These are phyloP conservation scores for Sebastes minor DNA, from an alignment of 2,797 vertebrate species.

Conservation along the genomic window DNA sequence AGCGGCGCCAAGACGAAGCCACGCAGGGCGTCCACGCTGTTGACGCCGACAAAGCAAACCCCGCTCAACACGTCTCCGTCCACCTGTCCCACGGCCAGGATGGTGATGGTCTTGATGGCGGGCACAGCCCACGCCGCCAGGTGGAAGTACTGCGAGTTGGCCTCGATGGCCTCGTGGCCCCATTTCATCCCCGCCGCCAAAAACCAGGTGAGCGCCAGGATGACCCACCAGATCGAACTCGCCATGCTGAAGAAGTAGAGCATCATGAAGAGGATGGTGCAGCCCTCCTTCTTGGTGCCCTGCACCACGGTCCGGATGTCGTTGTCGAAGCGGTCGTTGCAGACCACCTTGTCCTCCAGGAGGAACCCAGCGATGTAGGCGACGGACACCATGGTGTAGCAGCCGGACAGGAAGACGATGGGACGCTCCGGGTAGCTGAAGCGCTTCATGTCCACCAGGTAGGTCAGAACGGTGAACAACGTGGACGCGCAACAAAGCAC, in stretches of 20 bases:
- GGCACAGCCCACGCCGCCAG: constrained; percentile 96
- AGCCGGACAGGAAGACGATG: constrained; percentile 96
- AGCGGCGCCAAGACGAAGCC: constrained; percentile 94
- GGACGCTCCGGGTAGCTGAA: constrained; percentile 97
- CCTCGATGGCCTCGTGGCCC: constrained; percentile 97
- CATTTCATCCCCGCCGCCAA: constrained; percentile 96
- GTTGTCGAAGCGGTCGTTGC: constrained; percentile 93
- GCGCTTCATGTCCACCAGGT: constrained; percentile 96
- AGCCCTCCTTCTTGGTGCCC: constrained; percentile 95
- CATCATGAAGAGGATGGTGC: constrained; percentile 99
- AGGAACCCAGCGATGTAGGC: constrained; percentile 94
- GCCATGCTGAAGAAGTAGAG: constrained; percentile 98
- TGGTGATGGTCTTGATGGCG: constrained; percentile 94
- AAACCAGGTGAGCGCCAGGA: constrained; percentile 96
- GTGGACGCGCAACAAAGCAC: constrained; percentile 95
- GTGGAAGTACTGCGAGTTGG: constrained; percentile 97
- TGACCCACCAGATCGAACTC: constrained; percentile 98
- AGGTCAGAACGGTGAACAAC: constrained; percentile 94
- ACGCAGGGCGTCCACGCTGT: constrained; percentile 92
- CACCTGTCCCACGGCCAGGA: constrained; percentile 94
- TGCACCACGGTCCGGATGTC: constrained; percentile 92
- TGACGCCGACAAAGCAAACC: constrained; percentile 94
- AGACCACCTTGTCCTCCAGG: constrained; percentile 92
- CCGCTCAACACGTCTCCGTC: constrained; percentile 94
- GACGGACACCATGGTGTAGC: constrained; percentile 94